These are phyloP conservation scores for Nemapogon koenigi DNA, from an alignment of 2,888 invertebrate genomes.

Conservation along the genomic window DNA sequence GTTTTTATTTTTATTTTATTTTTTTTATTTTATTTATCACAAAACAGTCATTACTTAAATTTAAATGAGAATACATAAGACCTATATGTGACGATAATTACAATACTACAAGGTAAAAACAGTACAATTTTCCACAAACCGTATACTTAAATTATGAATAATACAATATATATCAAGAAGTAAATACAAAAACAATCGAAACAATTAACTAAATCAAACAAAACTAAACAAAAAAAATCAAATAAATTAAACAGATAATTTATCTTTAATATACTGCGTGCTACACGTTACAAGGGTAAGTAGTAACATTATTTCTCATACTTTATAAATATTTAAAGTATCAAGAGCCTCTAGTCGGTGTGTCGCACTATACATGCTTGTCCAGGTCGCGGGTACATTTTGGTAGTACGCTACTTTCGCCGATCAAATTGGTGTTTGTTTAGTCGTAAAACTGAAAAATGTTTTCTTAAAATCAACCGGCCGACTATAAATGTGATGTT, in stretches of 20 bases:
- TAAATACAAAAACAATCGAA: too few species aligned
- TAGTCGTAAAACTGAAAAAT: background rate
- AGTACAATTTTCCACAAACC: too few species aligned
- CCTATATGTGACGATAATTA: too few species aligned
- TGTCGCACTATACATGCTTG: background rate
- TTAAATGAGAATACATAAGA: too few species aligned
- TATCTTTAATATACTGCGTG: background rate
- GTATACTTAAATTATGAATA: too few species aligned
- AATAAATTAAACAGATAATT: background rate
- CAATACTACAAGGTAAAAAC: too few species aligned
- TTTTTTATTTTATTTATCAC: background rate
- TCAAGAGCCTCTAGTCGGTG: background rate
- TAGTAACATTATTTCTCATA: background rate
- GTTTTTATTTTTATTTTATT: too few species aligned
- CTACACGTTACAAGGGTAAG: background rate
- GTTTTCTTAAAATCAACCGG: background rate
- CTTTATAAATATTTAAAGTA: background rate
- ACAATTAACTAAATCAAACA: too few species aligned
- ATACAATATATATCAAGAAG: too few species aligned
- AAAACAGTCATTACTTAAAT: too few species aligned
- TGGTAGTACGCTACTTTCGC: constrained; percentile 6
- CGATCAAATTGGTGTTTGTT: constrained; percentile 4
- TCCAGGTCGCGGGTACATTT: background rate
- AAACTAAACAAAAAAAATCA: background rate
- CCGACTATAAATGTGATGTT: background rate